Conservation (phyloP, 2,888 invertebrate species). For the Xylocampa areola region DNA sequence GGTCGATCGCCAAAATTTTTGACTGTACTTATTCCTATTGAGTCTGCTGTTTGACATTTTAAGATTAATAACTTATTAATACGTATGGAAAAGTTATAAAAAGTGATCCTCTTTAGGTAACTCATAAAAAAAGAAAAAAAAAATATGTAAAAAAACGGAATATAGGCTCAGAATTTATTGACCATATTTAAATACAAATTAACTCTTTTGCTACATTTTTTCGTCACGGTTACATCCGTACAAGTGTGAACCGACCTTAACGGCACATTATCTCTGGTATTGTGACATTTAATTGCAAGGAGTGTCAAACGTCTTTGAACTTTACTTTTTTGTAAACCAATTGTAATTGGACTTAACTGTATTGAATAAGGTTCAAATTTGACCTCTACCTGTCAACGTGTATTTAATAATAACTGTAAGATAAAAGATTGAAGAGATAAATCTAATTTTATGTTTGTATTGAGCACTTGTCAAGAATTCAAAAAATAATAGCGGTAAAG, state of each 20-base stretch:
- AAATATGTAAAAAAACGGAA: too few species aligned
- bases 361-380: conserved; percentile 47
- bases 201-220: conserved; percentile 13
- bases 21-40: too few species aligned
- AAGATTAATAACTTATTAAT: too few species aligned
- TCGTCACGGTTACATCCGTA: conserved; percentile 14
- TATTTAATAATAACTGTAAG: conserved; percentile 22
- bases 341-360: conserved; percentile 54
- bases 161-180: background rate
- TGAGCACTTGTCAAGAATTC: too few species aligned
- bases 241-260: conserved; percentile 48
- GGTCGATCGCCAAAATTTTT: too few species aligned
- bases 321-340: conserved; percentile 63
- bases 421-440: conserved; percentile 20
- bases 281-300: conserved; percentile 57
- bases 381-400: conserved; percentile 42
- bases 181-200: conserved; percentile 3
- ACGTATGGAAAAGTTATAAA: too few species aligned
- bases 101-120: too few species aligned
- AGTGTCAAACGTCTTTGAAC: conserved; percentile 67
- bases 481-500: background rate
- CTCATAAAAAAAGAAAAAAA: too few species aligned
- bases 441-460: background rate
- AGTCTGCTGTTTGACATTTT: too few species aligned
- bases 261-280: conserved; percentile 22